Percentiles rank a stretch among this genome's conserved stretches.
phyloP scores from a whole-genome alignment of 92 coral and sea anemone species.

The Phenganax subtilis region DNA sequence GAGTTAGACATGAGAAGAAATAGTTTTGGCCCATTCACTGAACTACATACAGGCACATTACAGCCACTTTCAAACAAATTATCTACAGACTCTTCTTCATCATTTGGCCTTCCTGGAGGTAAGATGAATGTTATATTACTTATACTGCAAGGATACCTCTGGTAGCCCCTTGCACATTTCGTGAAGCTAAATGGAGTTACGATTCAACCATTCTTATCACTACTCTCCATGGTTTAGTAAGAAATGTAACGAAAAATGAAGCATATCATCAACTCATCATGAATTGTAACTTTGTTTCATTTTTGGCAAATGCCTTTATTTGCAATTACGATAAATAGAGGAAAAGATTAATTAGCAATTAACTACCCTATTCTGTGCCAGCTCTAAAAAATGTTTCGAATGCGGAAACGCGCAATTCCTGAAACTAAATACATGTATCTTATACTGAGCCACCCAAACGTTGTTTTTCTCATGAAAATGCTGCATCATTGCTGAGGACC shows the following conservation, averaged over 20 bases:
- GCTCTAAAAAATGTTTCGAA: background rate
- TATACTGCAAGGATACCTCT: too few relatives aligned
- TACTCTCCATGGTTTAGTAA: too few relatives aligned
- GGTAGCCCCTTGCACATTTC: too few relatives aligned
- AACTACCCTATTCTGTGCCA: too few relatives aligned
- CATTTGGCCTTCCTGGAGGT: constrained; percentile 85
- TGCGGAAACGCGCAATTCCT: background rate
- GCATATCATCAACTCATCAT: too few relatives aligned
- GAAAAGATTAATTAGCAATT: too few relatives aligned
- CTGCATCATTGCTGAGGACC: background rate
- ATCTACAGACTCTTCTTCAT: constrained; percentile 76
- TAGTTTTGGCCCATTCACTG: constrained; percentile 82
- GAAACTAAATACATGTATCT: background rate
- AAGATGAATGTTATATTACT: constrained; percentile 1
- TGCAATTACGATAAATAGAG: too few relatives aligned
- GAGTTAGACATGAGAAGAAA: constrained; percentile 82
- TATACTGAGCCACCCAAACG: background rate
- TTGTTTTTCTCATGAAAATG: background rate
- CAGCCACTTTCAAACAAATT: constrained; percentile 66
- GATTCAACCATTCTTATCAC: too few relatives aligned
- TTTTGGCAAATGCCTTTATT: too few relatives aligned
- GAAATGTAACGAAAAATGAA: background rate
- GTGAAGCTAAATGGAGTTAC: too few relatives aligned
- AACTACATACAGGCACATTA: constrained; percentile 76
- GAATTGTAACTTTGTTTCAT: too few relatives aligned